Base-by-base conservation (phyloP, 2,888 invertebrate genomes). In the Ornithoptera priamus region DNA sequence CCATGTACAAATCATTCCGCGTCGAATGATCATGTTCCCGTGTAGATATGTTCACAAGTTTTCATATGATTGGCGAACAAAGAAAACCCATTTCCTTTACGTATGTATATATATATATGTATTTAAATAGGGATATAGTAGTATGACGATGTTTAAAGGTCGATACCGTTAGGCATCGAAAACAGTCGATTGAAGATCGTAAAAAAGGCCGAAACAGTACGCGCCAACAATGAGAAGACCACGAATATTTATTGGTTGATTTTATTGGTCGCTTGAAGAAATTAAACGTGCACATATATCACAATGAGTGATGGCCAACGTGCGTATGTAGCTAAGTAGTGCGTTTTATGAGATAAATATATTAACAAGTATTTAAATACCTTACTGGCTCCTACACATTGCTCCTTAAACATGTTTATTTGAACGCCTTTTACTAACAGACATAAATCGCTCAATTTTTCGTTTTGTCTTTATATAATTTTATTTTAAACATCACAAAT, bases 241-340 rank as follows among this genome's bases (percentile, higher is more conserved):
- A 72, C 78, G 81, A 78, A 77, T 81, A 85, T 86, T 85, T 86
- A 86, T 85, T 82, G 84, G 78, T 72, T 72, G 78, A 81, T 82
- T 84, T 85, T 86, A 85, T 86, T 85, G 76, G 74, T 71, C 72
- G 72, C 72, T 73, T 70, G 71, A 74, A 73, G 73, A 75, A 77
- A 77, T 77, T 77, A 77, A 77, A 77, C 79, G 78, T 75, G 78
- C 71, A 78, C 81, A 82, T 84, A 81, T 81, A 85, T 81, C 85
- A 85, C 78, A 74, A 75, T 83, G 85, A 86, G 75, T 82, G 85
- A 85, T 80, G 76, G 77, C 67, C 73, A 73, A 72, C 73, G 73
- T 70, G 66, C 65, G 73, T 67, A 72, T 71, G 71, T 71, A 71
- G 71, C 71, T 66, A 71, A 70, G 68, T 71, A 72, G 71, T 69